phyloP scores from a whole-genome alignment of 64 coral and sea anemone species.

The Montipora foliosa region DNA sequence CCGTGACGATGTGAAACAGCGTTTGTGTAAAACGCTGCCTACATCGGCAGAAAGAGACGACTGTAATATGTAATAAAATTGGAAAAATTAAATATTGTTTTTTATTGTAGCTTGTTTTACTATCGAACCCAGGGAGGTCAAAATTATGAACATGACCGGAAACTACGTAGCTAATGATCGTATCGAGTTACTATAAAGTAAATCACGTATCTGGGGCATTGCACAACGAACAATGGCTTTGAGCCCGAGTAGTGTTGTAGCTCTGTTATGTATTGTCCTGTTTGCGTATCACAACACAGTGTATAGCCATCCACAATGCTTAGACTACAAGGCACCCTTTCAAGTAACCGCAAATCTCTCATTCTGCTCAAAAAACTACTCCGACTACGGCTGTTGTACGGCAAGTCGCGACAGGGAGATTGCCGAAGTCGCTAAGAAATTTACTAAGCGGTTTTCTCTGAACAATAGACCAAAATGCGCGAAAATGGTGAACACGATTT shows the following conservation, averaged over 20 bases:
- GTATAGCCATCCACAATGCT: constrained; percentile 86
- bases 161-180: too few species aligned
- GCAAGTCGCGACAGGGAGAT: constrained; percentile 49
- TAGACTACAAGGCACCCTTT: constrained; percentile 89
- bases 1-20: too few species aligned
- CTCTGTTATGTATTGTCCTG: not conserved
- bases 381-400: constrained; percentile 83
- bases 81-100: too few species aligned
- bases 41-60: too few species aligned
- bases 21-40: too few species aligned
- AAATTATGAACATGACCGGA: too few species aligned
- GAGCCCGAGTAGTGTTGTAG: not conserved
- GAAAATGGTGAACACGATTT: constrained; percentile 68
- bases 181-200: not conserved
- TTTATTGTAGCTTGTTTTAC: too few species aligned
- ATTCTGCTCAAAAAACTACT: constrained; percentile 79
- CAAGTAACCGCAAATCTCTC: constrained; percentile 26
- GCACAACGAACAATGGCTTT: too few species aligned
- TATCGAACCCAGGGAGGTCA: too few species aligned
- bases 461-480: constrained; percentile 46
- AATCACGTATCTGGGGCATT: not conserved
- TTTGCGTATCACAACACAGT: not conserved
- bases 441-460: constrained; percentile 44
- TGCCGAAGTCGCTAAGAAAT: not conserved
- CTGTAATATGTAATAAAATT: too few species aligned